Percentiles rank a stretch among this genome's conserved stretches.
Evolutionary conservation across 2,888 invertebrate species (phyloP).

Genomic region (Therioaphis trifolii): DNA sequence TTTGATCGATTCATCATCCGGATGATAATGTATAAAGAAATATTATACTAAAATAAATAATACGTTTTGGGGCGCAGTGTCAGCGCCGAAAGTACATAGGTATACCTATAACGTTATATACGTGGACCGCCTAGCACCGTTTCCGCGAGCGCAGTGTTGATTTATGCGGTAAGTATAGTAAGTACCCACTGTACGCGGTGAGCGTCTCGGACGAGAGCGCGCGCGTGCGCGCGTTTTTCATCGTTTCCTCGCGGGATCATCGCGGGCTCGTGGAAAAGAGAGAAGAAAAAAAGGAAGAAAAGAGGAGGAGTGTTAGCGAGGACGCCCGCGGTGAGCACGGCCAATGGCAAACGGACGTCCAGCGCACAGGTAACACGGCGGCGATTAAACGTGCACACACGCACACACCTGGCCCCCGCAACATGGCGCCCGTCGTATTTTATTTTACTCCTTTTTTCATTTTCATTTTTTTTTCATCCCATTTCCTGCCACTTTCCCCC

Average conservation of each 20-base stretch:
- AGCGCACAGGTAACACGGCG: slow-evolving; percentile 44
- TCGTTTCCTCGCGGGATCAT: not conserved
- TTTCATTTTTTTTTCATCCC: not conserved
- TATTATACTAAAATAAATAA: too few relatives aligned
- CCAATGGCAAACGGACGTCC: slow-evolving; percentile 50
- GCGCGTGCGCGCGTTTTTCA: not conserved
- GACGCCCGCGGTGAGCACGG: slow-evolving; percentile 43
- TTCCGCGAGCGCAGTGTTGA: too few relatives aligned
- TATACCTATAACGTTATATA: too few relatives aligned
- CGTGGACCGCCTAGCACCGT: too few relatives aligned
- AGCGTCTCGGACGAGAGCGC: too few relatives aligned
- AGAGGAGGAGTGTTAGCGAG: slow-evolving; percentile 48
- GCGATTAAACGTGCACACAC: slow-evolving; percentile 36
- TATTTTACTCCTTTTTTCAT: slow-evolving; percentile 12
- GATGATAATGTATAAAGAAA: too few relatives aligned
- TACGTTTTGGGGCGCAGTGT: too few relatives aligned
- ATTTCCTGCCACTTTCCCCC: not conserved
- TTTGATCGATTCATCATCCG: too few relatives aligned
- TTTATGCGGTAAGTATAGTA: too few relatives aligned
- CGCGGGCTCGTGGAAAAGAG: not conserved
- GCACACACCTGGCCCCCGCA: slow-evolving; percentile 55
- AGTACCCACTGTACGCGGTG: too few relatives aligned
- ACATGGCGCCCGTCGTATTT: slow-evolving; percentile 50
- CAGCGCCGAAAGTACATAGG: not conserved
- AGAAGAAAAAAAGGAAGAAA: not conserved